Base-by-base conservation (phyloP, 2,888 invertebrate genomes). In the Leucophenga montana region DNA sequence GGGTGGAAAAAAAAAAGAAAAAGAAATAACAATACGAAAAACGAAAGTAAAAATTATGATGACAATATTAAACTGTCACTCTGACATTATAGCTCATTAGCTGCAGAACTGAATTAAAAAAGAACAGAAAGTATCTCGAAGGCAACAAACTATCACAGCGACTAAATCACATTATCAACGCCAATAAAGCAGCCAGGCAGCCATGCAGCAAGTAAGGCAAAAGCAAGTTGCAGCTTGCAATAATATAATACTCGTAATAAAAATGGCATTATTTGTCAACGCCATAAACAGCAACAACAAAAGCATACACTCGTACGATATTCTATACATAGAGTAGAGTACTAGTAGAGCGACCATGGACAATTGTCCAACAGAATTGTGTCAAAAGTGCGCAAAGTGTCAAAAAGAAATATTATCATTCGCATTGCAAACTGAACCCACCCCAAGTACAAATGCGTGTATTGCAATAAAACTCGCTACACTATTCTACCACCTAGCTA, bases 141-240 rank as follows among this genome's bases (percentile, higher is more conserved):
- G 27, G 57, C 11, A 57, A 1, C 20, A 13, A 57, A 27, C 3
- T 14, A 9, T 18, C 18, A 31, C 73, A 50, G 82, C 73, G 72
- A 82, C 78, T 81, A 82, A 81, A 81, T 81, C 82, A 83, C 83
- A 83, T 81, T 81, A 80, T 80, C 77, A 83, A 80, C 78, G 83
- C 83, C 83, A 80, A 80, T 80, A 80, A 80, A 79, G 82, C 77
- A 57, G 18, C 16, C 3, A 56, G n/a, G n/a, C 65, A 66, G 54
- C 46, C 56, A 44, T 66, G 59, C 27, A 67, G 13, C 31, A 27
- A 48, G 46, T 46, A 2, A 46, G 6, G 46, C 14, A 13, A n/a
- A 3, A 2, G 6, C 2, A 13, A 46, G 50, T 18, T 16, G n/a
- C 50, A 50, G 50, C 50, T 65, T 72, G 70, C 31, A 65, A 50